Base-by-base conservation (phyloP, 1,140 invertebrate genomes). In the Globodera rostochiensis region DNA sequence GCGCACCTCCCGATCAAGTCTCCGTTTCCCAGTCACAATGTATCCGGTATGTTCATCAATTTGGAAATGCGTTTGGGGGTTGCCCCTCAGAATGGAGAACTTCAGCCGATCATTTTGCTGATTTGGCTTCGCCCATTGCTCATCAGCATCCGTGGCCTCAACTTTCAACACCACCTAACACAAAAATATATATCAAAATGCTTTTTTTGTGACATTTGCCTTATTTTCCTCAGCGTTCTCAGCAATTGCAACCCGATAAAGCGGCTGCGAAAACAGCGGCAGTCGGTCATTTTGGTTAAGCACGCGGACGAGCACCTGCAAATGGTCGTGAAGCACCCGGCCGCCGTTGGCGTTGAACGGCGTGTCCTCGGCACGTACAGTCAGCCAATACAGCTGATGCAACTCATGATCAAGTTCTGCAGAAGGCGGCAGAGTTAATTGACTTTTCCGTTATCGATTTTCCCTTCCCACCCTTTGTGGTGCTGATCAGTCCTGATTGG, bases 211-310 rank as follows among this genome's bases (percentile, higher is more conserved):
- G 11, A 50, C 19, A 57, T 53, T 67, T 45, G 83, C 82, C 70
- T 93, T 93, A 73, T 94, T 94, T 53, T 92, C 92, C 1, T 93
- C 91, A 82, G 94, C 94, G 90, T 96, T 95, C 92, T 98, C 96
- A 11, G 92, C 88, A 57, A 98, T 93, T 19, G 92, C 92, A 2
- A 94, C 93, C 89, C 94, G 93, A 91, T 98, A 98, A 66, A 95
- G 93, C 1, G 96, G 94, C 78, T 93, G 92, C 77, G 93, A 92
- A 50, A 95, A 95, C 90, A 96, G 91, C 25, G 96, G 96, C 36
- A 93, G 93, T 91, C 97, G 95, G 91, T 98, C 96, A 91, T 98
- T 98, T 87, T 94, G 94, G 90, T 98, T 95, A 69, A 93, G 90
- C 73, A 98, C 93, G 87, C 94, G 92, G 53, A 98, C 93, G 90